phyloP scores from a whole-genome alignment of 2,113 vertebrate species.

The Odontesthes bonariensis region DNA sequence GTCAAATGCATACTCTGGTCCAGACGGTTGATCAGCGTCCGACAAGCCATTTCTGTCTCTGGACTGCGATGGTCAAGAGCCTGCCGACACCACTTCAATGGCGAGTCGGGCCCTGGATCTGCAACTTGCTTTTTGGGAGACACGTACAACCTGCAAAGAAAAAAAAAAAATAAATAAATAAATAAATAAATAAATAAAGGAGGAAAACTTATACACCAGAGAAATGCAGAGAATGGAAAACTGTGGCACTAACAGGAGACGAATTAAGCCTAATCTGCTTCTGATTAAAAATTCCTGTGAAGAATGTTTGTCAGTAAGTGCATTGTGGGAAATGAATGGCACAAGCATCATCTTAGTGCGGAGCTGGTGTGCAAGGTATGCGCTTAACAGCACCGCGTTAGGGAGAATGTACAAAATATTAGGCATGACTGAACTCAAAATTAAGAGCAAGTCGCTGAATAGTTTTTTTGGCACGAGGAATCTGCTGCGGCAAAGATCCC shows the following conservation, averaged over 20 bases:
- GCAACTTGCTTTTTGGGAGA: conserved; percentile 87
- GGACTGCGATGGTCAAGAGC: conserved; percentile 90
- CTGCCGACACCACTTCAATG: conserved; percentile 91
- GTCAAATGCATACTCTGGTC: conserved; percentile 85
- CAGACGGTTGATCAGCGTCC: conserved; percentile 86
- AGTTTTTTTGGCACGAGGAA: background rate
- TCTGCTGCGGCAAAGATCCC: background rate
- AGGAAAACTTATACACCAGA: background rate
- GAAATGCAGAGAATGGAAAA: background rate
- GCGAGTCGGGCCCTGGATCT: conserved; percentile 82
- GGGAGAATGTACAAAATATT: background rate
- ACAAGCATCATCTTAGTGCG: conserved; percentile 10
- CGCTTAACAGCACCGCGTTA: background rate
- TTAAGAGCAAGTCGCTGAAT: background rate
- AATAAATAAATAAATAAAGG: background rate
- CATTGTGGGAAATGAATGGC: conserved; percentile 19
- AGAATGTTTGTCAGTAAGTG: conserved; percentile 4
- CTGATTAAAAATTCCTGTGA: conserved; percentile 24
- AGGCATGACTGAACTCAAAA: background rate
- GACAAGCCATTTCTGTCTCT: conserved; percentile 90
- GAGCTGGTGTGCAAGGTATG: conserved; percentile 17
- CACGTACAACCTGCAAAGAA: conserved; percentile 86
- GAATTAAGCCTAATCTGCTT: conserved; percentile 23
- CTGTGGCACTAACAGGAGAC: background rate
- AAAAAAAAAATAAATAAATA: conserved; percentile 19